Conservation (phyloP, 2,797 vertebrate species). For the Enteromius treurensis region DNA sequence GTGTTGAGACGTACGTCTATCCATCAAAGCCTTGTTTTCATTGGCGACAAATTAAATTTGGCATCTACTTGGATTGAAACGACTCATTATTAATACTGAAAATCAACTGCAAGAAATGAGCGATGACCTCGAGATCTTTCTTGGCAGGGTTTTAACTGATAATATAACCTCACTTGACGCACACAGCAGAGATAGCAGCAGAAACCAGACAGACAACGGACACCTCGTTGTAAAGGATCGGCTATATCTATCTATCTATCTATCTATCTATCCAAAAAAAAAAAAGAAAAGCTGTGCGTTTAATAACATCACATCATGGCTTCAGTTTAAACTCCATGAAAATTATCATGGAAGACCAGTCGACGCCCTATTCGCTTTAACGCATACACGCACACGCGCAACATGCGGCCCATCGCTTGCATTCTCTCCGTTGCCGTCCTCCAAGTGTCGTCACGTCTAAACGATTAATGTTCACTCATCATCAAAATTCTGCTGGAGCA, state of each 20-base stretch:
- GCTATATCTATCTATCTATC: conserved; percentile 57
- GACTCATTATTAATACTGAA: conserved; percentile 7
- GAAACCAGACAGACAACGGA: conserved; percentile 50
- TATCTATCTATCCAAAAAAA: conserved; percentile 29
- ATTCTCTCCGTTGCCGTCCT: conserved; percentile 14
- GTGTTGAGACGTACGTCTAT: background rate
- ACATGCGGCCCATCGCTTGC: conserved; percentile 50
- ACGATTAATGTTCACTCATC: conserved; percentile 72
- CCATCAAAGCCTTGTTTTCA: background rate
- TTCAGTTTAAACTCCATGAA: conserved; percentile 52
- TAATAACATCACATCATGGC: conserved; percentile 60
- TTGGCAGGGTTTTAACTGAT: conserved; percentile 52
- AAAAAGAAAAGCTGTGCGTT: conserved; percentile 54
- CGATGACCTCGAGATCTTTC: conserved; percentile 58
- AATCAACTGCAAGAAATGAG: conserved; percentile 31
- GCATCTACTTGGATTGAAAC: background rate
- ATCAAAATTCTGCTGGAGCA: conserved; percentile 82
- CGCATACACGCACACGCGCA: conserved; percentile 50
- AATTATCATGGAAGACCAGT: conserved; percentile 50
- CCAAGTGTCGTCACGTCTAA: conserved; percentile 20
- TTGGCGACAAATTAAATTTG: background rate
- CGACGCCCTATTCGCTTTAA: conserved; percentile 20
- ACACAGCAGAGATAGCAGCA: conserved; percentile 65
- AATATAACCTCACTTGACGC: conserved; percentile 38
- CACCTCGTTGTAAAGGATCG: conserved; percentile 39